Base-by-base conservation (phyloP, 53 echinoderm and acorn worm species). In the Arbacia lixula region DNA sequence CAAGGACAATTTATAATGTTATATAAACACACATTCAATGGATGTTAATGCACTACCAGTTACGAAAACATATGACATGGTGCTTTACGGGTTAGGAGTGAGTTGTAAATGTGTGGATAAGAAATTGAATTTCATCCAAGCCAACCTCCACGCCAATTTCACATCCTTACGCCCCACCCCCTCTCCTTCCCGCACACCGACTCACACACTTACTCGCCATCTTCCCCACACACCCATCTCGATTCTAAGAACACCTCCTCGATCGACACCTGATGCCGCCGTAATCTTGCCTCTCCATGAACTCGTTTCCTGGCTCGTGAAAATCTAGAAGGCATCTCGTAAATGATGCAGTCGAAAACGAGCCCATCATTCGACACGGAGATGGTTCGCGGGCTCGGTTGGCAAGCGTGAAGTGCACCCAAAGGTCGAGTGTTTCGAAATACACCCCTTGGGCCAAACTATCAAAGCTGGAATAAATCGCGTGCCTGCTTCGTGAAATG, bases 291-390 rank as follows among this genome's bases (percentile, higher is more conserved):
- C 75, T 75, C 54, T 19, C 53, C 54, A 54, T 53, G 75, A 75
- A 75, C 75, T 75, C 53, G 52, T 75, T 43, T 75, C 75, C 54
- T 53, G 53, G 75, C 71, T 43, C 16, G 72, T 33, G 75, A 30
- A 14, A 75, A 53, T 53, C 75, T 75, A 75, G 75, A 52, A 33
- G 75, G 54, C 75, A 75, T 36, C 75, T 52, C 28, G 71, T 75
- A 75, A 75, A 75, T 75, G 75, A 75, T 75, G 75, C 75, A 75
- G 75, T 38, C 35, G 75, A 75, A 75, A 75, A 75, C 75, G 75
- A 75, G 55, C 75, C 75, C 34, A 75, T 75, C 75, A 75, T 75
- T 75, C 75, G 75, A 75, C 75, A 75, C 75, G 75, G 75, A 32
- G 2, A 53, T 75, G 75, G 75, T 75, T 75, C 53, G 54, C 75